Evolutionary conservation across 1,140 invertebrate genomes (phyloP).

Genomic region (Zaprionus gabonicus): DNA sequence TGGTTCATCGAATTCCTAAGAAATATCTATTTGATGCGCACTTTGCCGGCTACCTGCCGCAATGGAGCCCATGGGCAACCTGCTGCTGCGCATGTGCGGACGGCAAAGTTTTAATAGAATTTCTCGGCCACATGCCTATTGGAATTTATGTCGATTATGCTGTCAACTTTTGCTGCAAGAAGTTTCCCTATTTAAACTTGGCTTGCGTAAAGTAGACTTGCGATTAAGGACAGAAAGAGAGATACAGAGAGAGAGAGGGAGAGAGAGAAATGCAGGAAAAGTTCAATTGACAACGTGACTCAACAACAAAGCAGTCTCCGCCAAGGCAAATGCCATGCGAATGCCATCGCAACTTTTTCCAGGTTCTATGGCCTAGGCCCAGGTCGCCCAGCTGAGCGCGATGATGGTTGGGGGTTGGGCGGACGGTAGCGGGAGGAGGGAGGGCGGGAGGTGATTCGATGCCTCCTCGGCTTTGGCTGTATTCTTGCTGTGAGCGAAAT

Average conservation of each 20-base stretch:
- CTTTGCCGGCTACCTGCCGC: neutral
- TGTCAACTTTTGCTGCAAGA: conserved; percentile 70
- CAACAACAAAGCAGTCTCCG: conserved; percentile 48
- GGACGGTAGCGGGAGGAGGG: neutral
- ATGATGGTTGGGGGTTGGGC: neutral
- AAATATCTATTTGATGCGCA: conserved; percentile 15
- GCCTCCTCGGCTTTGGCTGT: neutral
- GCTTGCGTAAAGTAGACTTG: conserved; percentile 66
- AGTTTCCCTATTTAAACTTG: conserved; percentile 79
- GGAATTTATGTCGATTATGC: conserved; percentile 81
- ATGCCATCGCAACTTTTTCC: conserved; percentile 54
- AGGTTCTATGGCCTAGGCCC: conserved; percentile 50
- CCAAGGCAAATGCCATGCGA: conserved; percentile 18
- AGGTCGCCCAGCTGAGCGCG: conserved; percentile 44
- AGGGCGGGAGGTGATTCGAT: conserved; percentile 4
- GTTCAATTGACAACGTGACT: conserved; percentile 80
- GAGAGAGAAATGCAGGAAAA: conserved; percentile 34
- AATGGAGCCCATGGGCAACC: neutral
- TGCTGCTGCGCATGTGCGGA: conserved; percentile 38
- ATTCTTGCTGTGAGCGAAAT: conserved; percentile 66
- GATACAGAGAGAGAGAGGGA: neutral
- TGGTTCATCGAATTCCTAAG: conserved; percentile 27
- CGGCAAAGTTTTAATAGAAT: conserved; percentile 77
- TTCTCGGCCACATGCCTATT: conserved; percentile 65
- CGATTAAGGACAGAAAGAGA: conserved; percentile 19